A percentile compares a stretch with the other conserved stretches of the same genome.
Evolutionary conservation across 30 jellyfish, hydroid and myxozoan species (phyloP).

Genomic region (Cassiopea andromeda): DNA sequence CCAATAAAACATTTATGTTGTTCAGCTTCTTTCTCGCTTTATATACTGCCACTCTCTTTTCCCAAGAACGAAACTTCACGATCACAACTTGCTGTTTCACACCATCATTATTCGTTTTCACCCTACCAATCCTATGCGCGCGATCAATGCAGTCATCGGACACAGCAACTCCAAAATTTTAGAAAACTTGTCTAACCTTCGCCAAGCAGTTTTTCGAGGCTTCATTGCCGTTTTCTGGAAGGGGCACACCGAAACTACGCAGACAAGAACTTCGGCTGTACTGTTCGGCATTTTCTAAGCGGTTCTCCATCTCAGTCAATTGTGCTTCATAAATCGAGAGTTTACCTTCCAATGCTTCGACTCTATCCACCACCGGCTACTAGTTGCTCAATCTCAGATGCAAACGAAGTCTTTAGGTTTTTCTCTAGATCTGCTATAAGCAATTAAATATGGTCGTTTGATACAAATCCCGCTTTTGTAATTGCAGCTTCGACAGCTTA

Average conservation of each 20-base stretch:
- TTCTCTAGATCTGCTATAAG: slow-evolving; percentile 46
- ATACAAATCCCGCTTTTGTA: slow-evolving; percentile 37
- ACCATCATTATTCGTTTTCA: slow-evolving; percentile 37
- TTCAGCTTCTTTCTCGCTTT: slow-evolving; percentile 47
- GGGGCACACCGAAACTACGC: slow-evolving; percentile 56
- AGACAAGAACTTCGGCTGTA: slow-evolving; percentile 58
- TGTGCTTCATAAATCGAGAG: slow-evolving; percentile 45
- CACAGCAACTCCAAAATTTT: slow-evolving; percentile 41
- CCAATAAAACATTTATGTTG: slow-evolving; percentile 31
- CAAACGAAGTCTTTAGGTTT: slow-evolving; percentile 40
- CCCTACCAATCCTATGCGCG: slow-evolving; percentile 59
- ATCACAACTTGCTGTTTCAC: slow-evolving; percentile 47
- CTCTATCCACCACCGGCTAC: slow-evolving; percentile 38
- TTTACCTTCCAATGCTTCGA: slow-evolving; percentile 47
- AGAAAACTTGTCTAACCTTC: slow-evolving; percentile 27
- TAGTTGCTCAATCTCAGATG: slow-evolving; percentile 38
- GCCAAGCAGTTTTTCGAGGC: slow-evolving; percentile 40
- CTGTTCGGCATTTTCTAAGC: slow-evolving; percentile 42
- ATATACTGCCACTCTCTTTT: slow-evolving; percentile 53
- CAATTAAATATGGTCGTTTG: slow-evolving; percentile 18
- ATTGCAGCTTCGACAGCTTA: slow-evolving; percentile 45
- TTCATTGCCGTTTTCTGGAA: slow-evolving; percentile 49
- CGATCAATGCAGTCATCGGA: slow-evolving; percentile 62
- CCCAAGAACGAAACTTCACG: slow-evolving; percentile 49
- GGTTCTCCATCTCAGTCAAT: slow-evolving; percentile 35